Base-by-base conservation (phyloP, 2,113 vertebrate genomes). In the Neolamprologus hecqui region DNA sequence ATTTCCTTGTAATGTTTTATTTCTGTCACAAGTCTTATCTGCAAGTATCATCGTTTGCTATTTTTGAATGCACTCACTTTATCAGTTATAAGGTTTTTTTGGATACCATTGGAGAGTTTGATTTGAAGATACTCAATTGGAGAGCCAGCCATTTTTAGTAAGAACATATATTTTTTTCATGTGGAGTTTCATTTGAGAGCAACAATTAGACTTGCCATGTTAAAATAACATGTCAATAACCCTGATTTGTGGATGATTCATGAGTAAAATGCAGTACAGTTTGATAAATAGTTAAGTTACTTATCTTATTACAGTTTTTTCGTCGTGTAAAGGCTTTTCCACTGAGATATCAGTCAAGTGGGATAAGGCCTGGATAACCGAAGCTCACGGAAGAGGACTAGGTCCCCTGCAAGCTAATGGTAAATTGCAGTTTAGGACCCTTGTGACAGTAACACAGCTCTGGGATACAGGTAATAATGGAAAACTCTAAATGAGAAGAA, bases 211-310 rank as follows among this genome's bases (percentile, higher is more conserved):
- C 31, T 21, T 37, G 28, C 35, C 19, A 1, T 83, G 9, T 37
- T 40, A 17, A 54, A 45, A 40, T 31, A 51, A 77, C 54, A 80
- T 37, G 23, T 37, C n/a, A 87, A 14, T 47, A 55, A 87, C 87
- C 82, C 81, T 0, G 11, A 40, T 68, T 40, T 68, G 19, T 88
- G 83, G 87, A 86, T 93, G 82, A 79, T 83, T 81, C 37, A 84
- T 45, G 86, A 85, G 60, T 58, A 51, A 89, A 55, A 90, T 88
- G 90, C 77, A 84, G 49, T 88, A 55, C 49, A 26, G 42, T 87
- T 80, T 83, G 28, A 82, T 88, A 89, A 85, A 82, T 45, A 86
- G 90, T 91, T 93, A 86, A 70, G 13, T 91, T 93, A 89, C 88
- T 86, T 84, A 89, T 93, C 82, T 89, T 89, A 60, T 90, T 93